phyloP scores from a whole-genome alignment of 2,888 invertebrate genomes.

The Agrypnus murinus region DNA sequence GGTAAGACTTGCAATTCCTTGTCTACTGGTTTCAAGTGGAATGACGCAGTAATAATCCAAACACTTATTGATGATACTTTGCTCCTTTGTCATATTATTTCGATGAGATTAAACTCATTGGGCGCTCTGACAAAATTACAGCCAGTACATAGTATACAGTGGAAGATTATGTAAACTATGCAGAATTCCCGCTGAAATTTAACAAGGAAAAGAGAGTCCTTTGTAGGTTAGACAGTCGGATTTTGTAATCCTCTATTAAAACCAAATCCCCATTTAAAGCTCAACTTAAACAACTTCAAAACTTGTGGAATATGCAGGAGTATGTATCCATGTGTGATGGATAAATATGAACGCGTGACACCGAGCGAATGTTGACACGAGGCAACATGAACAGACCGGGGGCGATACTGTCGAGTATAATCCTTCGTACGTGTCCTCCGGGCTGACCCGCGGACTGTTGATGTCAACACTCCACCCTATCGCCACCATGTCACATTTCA shows the following conservation, averaged over 20 bases:
- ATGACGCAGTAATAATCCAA: no score
- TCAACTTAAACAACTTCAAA: conserved; percentile 48
- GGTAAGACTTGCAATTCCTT: no score
- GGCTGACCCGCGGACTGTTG: conserved; percentile 67
- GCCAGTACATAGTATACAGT: no score
- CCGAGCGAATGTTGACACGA: conserved; percentile 63
- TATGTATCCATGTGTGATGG: conserved; percentile 49
- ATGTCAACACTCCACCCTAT: conserved; percentile 66
- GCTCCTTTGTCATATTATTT: no score
- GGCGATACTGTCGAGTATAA: conserved; percentile 63
- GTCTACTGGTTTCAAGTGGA: no score
- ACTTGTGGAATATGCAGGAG: conserved; percentile 48
- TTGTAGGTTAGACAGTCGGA: conserved; percentile 12
- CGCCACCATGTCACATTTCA: conserved; percentile 64
- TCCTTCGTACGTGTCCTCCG: conserved; percentile 67
- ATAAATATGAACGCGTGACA: conserved; percentile 63
- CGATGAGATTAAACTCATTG: no score
- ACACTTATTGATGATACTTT: no score
- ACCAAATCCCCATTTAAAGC: conserved; percentile 41
- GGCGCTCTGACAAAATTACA: no score
- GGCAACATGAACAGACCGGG: conserved; percentile 57
- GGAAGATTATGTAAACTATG: no score
- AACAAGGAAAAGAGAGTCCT: conserved; percentile 7
- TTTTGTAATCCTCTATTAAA: conserved; percentile 40
- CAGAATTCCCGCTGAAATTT: neutral